A percentile compares a stretch with the other conserved stretches of the same genome.
These are phyloP conservation scores for Euschistus heros DNA, from an alignment of 1,140 invertebrate genomes.

Conservation along the genomic window DNA sequence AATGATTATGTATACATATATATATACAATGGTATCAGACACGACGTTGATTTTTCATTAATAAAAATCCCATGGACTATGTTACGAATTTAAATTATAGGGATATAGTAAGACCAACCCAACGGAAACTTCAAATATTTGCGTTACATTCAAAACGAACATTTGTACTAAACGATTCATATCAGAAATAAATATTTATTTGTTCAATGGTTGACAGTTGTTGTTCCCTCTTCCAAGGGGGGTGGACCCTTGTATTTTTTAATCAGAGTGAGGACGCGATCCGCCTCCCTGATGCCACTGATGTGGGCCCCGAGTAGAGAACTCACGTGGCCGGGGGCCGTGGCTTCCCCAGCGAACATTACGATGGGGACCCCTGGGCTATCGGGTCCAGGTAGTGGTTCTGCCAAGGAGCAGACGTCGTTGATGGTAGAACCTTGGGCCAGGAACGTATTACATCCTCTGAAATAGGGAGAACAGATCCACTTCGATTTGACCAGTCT, in stretches of 20 bases:
- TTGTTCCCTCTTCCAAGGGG: neutral
- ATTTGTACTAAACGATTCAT: no score
- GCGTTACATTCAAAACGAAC: no score
- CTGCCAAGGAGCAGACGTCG: constrained; percentile 40
- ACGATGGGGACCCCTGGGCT: constrained; percentile 46
- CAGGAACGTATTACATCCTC: constrained; percentile 60
- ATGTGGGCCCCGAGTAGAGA: constrained; percentile 71
- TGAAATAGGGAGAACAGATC: constrained; percentile 57
- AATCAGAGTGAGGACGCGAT: constrained; percentile 45
- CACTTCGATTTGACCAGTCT: constrained; percentile 52
- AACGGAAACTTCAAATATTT: no score
- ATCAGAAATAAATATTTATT: no score
- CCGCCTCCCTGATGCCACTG: constrained; percentile 69
- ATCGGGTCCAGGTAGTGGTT: constrained; percentile 49
- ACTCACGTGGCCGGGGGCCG: constrained; percentile 58
- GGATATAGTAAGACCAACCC: no score
- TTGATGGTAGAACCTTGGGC: constrained; percentile 48
- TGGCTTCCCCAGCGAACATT: constrained; percentile 81
- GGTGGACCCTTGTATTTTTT: constrained; percentile 16
- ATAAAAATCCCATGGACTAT: no score
- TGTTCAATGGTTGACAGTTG: no score
- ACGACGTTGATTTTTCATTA: no score
- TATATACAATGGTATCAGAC: no score
- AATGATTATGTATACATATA: no score
- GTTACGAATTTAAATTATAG: no score